Evolutionary conservation across 2,888 invertebrate genomes (phyloP).

Genomic region (Cephus sareptanus): DNA sequence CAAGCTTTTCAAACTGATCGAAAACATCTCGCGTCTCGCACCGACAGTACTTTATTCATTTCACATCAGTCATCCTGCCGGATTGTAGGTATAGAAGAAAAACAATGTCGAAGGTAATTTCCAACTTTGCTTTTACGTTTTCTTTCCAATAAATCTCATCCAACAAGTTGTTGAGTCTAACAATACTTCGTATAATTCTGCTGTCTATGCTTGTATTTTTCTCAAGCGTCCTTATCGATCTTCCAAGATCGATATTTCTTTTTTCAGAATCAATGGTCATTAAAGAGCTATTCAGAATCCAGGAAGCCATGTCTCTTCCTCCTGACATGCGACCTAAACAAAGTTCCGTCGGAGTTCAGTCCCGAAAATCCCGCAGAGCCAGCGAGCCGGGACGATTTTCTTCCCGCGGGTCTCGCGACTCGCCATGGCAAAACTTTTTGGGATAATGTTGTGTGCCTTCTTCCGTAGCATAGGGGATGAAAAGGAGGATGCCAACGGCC

Average conservation of each 20-base stretch:
- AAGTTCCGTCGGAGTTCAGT: background rate
- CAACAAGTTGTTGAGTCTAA: no score
- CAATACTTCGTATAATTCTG: no score
- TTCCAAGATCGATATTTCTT: background rate
- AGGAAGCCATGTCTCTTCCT: background rate
- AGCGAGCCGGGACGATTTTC: no score
- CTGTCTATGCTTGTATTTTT: no score
- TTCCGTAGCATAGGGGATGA: background rate
- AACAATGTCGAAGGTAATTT: no score
- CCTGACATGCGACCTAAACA: background rate
- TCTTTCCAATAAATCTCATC: no score
- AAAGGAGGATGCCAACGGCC: conserved; percentile 2
- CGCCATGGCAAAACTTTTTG: background rate
- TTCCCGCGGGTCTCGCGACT: no score
- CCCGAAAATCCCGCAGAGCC: background rate
- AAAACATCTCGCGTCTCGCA: background rate
- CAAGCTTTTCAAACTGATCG: background rate
- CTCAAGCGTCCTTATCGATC: background rate
- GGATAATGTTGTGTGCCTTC: conserved; percentile 3
- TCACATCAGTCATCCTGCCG: background rate
- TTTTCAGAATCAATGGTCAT: background rate
- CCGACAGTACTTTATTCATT: background rate
- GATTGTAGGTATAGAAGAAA: no score
- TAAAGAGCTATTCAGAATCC: no score
- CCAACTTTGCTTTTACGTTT: no score